Base-by-base conservation (phyloP, 1,140 invertebrate species). In the Tribolium madens region DNA sequence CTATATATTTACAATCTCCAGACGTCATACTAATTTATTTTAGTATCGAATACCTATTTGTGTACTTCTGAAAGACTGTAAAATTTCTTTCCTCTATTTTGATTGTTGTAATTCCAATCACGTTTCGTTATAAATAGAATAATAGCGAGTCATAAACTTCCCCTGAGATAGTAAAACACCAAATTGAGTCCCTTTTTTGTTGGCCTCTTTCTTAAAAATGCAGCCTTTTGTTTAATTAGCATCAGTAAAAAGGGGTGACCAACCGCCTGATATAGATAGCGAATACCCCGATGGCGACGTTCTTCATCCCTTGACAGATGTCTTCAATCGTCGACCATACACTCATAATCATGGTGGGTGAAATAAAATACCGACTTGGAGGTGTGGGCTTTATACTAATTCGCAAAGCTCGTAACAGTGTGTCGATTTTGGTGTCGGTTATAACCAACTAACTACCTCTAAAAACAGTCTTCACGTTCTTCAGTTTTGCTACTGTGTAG, bases 191-290 rank as follows among this genome's bases (percentile, higher is more conserved):
- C 10, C 26, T 13, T n/a, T 14, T 14, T 1, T 47, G 69, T 15
- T 60, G 50, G 14, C 21, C 26, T 48, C 48, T 57, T 48, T 75
- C 60, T 33, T 52, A 52, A 71, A 71, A 26, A 52, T 48, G 42
- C 46, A 31, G 15, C 33, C n/a, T 68, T 52, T 52, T 76, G 75
- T 77, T 75, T 64, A 70, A 82, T 76, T 74, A 47, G 64, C 77
- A 6, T 48, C 60, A 68, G 77, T 77, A 46, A 50, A 80, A 64
- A 75, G 83, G 48, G 83, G 83, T 76, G 82, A 83, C 77, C 83
- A 84, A 64, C 79, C 82, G 36, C 82, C 81, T 7, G 81, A 83
- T 64, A 78, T 46, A 57, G 77, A 81, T 50, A 64, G 57, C n/a
- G 68, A 75, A 46, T 76, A 80, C 15, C 48, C 60, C 17, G 78